Evolutionary conservation across 2,113 vertebrate genomes (phyloP).

Genomic region (Emydocephalus ijimae): DNA sequence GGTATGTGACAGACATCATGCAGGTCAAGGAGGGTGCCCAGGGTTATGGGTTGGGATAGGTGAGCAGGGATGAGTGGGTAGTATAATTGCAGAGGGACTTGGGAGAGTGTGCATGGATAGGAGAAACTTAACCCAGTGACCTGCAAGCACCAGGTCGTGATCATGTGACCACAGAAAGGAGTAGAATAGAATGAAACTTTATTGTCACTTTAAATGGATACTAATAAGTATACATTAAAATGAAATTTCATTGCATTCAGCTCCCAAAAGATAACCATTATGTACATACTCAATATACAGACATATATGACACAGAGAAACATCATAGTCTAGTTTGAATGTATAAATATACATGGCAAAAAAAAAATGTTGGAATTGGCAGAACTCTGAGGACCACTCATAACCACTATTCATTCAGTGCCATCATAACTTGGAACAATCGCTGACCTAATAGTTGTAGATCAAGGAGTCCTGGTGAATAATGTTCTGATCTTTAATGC

Average conservation of each 20-base stretch:
- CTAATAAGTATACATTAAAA: no score
- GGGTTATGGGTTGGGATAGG: not conserved
- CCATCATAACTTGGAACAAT: not conserved
- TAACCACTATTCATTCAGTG: not conserved
- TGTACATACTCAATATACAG: no score
- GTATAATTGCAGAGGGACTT: not conserved
- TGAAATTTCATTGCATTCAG: no score
- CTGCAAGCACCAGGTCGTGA: no score
- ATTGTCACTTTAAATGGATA: no score
- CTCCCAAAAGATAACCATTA: no score
- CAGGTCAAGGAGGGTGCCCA: not conserved
- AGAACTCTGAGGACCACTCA: not conserved
- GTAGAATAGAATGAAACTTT: no score
- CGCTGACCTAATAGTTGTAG: not conserved
- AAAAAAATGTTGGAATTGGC: not conserved
- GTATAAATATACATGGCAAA: no score
- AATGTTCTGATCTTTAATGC: not conserved
- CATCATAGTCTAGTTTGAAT: no score
- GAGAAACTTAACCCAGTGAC: not conserved
- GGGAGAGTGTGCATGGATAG: not conserved
- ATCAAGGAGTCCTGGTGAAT: not conserved
- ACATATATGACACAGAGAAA: no score
- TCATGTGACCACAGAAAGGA: no score
- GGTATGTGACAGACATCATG: not conserved
- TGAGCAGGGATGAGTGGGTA: not conserved